A percentile compares a stretch with the other conserved stretches of the same genome.
phyloP scores from a whole-genome alignment of 2,888 invertebrate species.

The Suillia variegata region DNA sequence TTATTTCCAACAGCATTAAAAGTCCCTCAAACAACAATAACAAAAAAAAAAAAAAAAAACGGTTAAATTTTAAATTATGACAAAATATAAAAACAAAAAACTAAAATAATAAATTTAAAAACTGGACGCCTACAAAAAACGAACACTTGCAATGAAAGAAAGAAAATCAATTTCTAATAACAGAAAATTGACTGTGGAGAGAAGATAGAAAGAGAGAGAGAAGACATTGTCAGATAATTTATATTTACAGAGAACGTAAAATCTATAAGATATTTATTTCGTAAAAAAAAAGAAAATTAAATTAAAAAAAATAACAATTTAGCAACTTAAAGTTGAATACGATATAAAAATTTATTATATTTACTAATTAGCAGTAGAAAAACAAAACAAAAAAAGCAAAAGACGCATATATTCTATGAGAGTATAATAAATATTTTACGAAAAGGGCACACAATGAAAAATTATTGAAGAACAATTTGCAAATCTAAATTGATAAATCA shows the following conservation, averaged over 20 bases:
- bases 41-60: not conserved
- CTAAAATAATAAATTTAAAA: slow-evolving; percentile 29
- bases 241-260: slow-evolving; percentile 36
- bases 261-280: slow-evolving; percentile 41
- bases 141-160: slow-evolving; percentile 20
- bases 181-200: not conserved
- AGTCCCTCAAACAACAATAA: slow-evolving; percentile 19
- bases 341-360: slow-evolving; percentile 15
- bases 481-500: too few species aligned
- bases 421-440: not conserved
- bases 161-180: slow-evolving; percentile 15
- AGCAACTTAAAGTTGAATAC: slow-evolving; percentile 38
- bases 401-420: slow-evolving; percentile 21
- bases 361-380: slow-evolving; percentile 7
- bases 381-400: slow-evolving; percentile 23
- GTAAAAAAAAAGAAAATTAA: slow-evolving; percentile 20
- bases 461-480: slow-evolving; percentile 23
- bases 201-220: slow-evolving; percentile 1
- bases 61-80: slow-evolving; percentile 30
- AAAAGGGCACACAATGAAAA: slow-evolving; percentile 14
- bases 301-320: slow-evolving; percentile 32
- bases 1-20: slow-evolving; percentile 7
- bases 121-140: slow-evolving; percentile 29
- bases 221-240: slow-evolving; percentile 41
- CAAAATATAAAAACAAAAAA: slow-evolving; percentile 26